Percentiles rank a stretch among this genome's conserved stretches.
Conservation (phyloP, 2,113 vertebrate species). For the Zosterops pallidus region DNA sequence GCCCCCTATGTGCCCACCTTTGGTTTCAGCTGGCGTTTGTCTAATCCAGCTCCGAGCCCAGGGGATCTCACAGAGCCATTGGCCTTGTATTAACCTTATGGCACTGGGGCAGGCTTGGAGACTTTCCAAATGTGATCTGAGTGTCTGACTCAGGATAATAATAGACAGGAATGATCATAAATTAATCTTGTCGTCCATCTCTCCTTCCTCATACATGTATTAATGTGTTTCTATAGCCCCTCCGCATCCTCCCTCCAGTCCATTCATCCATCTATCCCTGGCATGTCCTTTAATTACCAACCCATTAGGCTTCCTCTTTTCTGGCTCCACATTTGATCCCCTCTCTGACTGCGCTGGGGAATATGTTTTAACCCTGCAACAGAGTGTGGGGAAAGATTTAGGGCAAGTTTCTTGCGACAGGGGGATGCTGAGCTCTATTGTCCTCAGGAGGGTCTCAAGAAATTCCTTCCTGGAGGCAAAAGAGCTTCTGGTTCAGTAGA, state of each 20-base stretch:
- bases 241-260: not conserved
- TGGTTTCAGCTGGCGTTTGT: not conserved
- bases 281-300: conserved; percentile 57
- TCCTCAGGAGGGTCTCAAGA: not conserved
- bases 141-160: conserved; percentile 14
- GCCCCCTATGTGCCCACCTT: not conserved
- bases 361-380: not conserved
- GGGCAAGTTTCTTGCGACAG: not conserved
- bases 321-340: not conserved
- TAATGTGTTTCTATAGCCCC: conserved; percentile 25
- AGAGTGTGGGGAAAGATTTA: not conserved
- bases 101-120: not conserved
- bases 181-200: not conserved
- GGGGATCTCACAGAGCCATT: not conserved
- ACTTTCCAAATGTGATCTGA: not conserved
- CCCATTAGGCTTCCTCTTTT: conserved; percentile 32
- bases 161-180: not conserved
- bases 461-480: not conserved
- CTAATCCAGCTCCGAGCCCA: not conserved
- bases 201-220: not conserved
- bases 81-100: conserved; percentile 5
- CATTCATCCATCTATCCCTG: conserved; percentile 9
- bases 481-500: not conserved
- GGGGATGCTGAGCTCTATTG: rapidly evolving
- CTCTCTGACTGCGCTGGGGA: not conserved